Evolutionary conservation across 1,140 invertebrate species (phyloP), one percentile per base, ranked within the genome.

Genomic region (Pissodes strobi): DNA sequence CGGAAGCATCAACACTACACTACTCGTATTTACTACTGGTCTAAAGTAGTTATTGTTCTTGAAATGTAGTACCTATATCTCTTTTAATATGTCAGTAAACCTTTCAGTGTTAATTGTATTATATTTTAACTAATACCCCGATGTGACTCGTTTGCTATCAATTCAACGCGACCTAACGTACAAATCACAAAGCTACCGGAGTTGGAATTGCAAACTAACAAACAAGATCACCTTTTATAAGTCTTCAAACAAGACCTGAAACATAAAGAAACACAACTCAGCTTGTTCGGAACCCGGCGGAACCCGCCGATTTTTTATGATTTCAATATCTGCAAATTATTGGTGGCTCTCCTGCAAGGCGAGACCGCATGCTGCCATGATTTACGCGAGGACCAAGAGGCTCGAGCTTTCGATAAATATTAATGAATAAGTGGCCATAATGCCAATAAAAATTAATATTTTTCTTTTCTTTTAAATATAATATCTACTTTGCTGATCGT

Each of bases 381-480:
- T 61, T 61, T 61, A 61, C 48, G 58, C 58, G 46, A 52, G 46
- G 48, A 51, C 48, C 58, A 30, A 61, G 39, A 51, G 46, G 15
- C 46, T 52, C 21, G 30, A 30, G n/a, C 58, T 61, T 61, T 61
- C 48, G 58, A 61, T 61, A 61, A 61, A 61, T 61, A 61, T 61
- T 61, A 61, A 61, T 61, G 57, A 59, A 59, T 59, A 59, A 59
- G 49, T 59, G 57, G 3, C 15, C 23, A 49, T 48, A 59, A 48
- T 59, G 57, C 57, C 57, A 59, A 59, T 59, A 59, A 59, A 59
- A 59, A 59, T 59, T 59, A 59, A 59, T 59, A 59, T 34, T 59
- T 59, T 59, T 59, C 13, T 58, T 43, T 43, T 58, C 45, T 55
- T n/a, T n/a, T n/a, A n/a, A n/a, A n/a, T n/a, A n/a, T n/a, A n/a